Conservation (phyloP, 1,140 invertebrate species). For the Zophobas atratus region DNA sequence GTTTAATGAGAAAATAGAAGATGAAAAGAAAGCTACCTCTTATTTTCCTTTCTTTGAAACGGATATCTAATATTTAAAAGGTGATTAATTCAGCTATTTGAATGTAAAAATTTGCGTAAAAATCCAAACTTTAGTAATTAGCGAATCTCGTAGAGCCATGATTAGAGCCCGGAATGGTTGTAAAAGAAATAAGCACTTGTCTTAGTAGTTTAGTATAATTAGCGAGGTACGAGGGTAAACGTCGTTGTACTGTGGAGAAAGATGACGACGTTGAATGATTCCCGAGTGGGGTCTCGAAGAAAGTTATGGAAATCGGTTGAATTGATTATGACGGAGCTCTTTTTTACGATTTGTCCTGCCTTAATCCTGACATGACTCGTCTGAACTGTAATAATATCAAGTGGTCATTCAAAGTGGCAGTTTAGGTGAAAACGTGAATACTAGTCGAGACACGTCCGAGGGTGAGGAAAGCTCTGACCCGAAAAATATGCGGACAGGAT, state of each 20-base stretch:
- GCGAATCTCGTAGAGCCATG: background rate
- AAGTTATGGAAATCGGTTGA: slow-evolving; percentile 25
- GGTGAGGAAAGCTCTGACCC: slow-evolving; percentile 32
- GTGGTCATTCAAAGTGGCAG: slow-evolving; percentile 39
- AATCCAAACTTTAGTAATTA: background rate
- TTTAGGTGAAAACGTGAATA: slow-evolving; percentile 44
- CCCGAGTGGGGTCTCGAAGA: slow-evolving; percentile 1
- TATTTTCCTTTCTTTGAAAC: background rate
- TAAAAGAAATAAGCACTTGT: slow-evolving; percentile 10
- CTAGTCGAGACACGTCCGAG: slow-evolving; percentile 37
- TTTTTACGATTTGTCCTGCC: slow-evolving; percentile 26
- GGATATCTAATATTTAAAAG: background rate
- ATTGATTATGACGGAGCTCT: slow-evolving; percentile 12
- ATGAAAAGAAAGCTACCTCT: no score
- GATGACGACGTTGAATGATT: background rate
- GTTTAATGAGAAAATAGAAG: no score
- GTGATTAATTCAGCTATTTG: no score
- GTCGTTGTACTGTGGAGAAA: background rate
- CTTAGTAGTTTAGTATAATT: slow-evolving; percentile 16
- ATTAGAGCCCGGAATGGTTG: slow-evolving; percentile 4
- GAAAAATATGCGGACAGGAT: slow-evolving; percentile 27
- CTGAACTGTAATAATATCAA: slow-evolving; percentile 46
- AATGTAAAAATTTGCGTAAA: background rate
- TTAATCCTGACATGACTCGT: slow-evolving; percentile 42
- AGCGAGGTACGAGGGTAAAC: slow-evolving; percentile 6